phyloP scores from a whole-genome alignment of 2,797 vertebrate species.

The Rhincodon typus region DNA sequence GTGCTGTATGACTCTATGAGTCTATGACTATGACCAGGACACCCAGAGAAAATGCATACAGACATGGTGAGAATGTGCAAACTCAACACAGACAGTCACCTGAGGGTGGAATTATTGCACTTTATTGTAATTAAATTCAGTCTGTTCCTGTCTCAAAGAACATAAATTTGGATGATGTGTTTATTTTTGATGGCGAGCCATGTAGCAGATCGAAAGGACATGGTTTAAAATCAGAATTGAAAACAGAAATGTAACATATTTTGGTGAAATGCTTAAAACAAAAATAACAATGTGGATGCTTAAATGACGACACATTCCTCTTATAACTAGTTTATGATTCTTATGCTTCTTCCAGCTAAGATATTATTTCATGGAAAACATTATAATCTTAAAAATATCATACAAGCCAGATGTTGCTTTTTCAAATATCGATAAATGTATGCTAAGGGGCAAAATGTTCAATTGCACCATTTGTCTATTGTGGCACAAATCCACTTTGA shows the following conservation, averaged over 20 bases:
- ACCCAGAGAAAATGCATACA: too few relatives aligned
- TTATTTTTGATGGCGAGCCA: background rate
- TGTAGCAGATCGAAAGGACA: background rate
- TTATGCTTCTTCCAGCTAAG: background rate
- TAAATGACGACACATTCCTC: background rate
- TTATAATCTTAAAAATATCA: background rate
- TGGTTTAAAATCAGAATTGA: background rate
- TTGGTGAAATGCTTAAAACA: background rate
- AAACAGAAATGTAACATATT: background rate
- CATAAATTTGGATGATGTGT: background rate
- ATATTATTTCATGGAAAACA: background rate
- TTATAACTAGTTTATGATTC: too few relatives aligned
- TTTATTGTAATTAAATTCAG: background rate
- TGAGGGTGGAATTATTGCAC: background rate
- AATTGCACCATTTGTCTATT: background rate
- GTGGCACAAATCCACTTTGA: background rate
- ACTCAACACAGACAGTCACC: too few relatives aligned
- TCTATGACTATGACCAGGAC: too few relatives aligned
- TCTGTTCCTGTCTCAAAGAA: background rate
- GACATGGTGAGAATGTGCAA: too few relatives aligned
- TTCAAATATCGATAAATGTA: background rate
- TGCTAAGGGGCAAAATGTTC: background rate
- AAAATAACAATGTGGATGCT: background rate
- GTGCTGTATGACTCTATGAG: too few relatives aligned
- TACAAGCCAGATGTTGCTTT: background rate